Evolutionary conservation across 53 echinoderm and acorn worm species (phyloP).

Genomic region (Crossaster papposus): DNA sequence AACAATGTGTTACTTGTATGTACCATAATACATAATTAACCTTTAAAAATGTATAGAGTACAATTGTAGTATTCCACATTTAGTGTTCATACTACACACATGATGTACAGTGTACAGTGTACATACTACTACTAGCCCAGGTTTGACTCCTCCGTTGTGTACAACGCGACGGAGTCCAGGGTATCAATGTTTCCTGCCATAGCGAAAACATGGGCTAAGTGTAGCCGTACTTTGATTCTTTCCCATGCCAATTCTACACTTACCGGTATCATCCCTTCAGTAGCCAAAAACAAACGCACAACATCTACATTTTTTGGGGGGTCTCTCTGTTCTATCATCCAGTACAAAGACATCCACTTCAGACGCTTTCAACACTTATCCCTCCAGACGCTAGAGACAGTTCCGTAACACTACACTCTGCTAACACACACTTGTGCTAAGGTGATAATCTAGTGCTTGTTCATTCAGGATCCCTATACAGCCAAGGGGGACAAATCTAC

Average conservation of each 20-base stretch:
- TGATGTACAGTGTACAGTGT: no score
- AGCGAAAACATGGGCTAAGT: no score
- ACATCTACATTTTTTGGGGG: no score
- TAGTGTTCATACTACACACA: no score
- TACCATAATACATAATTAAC: no score
- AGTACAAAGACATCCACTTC: background rate
- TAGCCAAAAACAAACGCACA: background rate
- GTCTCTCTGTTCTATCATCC: background rate
- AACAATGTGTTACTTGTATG: no score
- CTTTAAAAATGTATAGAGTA: no score
- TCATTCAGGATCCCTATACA: background rate
- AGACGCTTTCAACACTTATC: slow-evolving; percentile 8
- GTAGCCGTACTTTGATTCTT: background rate
- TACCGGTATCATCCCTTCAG: background rate
- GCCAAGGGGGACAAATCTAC: background rate
- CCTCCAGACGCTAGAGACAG: background rate
- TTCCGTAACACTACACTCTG: slow-evolving; percentile 10
- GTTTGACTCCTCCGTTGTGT: no score
- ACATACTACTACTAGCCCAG: no score
- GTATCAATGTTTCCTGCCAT: no score
- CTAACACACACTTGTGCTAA: slow-evolving; percentile 41
- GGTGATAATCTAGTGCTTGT: background rate
- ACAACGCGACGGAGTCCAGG: no score
- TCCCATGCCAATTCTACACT: background rate
- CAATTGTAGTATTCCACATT: no score